A percentile compares a stretch with the other conserved stretches of the same genome.
Evolutionary conservation across 2,797 vertebrate genomes (phyloP).

Genomic region (Sardinella longiceps): DNA sequence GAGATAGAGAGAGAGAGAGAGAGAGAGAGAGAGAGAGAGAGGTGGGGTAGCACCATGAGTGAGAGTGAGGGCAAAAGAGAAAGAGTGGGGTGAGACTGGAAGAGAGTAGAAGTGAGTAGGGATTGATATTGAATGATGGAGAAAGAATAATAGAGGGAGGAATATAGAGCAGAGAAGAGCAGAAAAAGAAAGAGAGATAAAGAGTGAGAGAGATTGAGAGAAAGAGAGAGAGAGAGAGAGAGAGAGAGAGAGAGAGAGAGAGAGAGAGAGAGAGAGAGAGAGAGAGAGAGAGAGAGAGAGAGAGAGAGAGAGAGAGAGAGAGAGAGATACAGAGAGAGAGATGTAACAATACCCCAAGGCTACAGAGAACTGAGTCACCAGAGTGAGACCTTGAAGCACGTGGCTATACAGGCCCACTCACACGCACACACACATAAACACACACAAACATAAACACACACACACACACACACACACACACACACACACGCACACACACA

Average conservation of each 20-base stretch:
- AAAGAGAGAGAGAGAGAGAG: background rate
- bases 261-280: background rate
- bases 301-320: background rate
- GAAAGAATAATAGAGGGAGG: background rate
- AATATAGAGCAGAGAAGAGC: too few species aligned
- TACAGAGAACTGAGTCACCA: background rate
- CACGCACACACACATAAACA: background rate
- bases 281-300: background rate
- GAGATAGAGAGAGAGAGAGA: background rate
- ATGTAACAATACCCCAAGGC: background rate
- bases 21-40: background rate
- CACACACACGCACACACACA: background rate
- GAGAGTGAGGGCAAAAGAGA: background rate
- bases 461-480: background rate
- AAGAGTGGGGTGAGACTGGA: background rate
- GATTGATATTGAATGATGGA: background rate
- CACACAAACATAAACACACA: background rate
- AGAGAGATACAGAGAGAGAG: too few species aligned
- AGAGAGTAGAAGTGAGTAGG: background rate
- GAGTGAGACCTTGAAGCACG: background rate
- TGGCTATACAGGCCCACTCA: background rate
- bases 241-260: background rate
- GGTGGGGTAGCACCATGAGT: background rate
- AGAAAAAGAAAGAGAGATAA: background rate
- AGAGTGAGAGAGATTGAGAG: too few species aligned